These are phyloP conservation scores for Mesocentrotus franciscanus DNA, from an alignment of 53 echinoderm and acorn worm species.

Conservation along the genomic window DNA sequence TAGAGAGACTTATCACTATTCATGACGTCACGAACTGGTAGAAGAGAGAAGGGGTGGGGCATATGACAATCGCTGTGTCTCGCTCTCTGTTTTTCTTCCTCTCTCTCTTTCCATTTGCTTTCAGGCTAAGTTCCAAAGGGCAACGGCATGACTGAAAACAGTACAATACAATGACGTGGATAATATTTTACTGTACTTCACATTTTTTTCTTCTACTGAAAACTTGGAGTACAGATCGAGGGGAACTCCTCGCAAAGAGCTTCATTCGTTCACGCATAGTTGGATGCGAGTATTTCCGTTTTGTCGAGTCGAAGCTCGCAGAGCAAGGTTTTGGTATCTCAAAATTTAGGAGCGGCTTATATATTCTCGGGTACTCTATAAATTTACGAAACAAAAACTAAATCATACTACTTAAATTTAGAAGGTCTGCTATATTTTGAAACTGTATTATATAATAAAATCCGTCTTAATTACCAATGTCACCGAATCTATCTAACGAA, in stretches of 20 bases:
- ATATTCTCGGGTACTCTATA: neutral
- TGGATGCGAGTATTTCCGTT: conserved; percentile 45
- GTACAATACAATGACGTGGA: neutral
- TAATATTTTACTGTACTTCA: neutral
- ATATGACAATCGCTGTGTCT: neutral
- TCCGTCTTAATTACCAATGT: neutral
- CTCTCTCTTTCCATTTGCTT: conserved; percentile 16
- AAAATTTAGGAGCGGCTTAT: neutral
- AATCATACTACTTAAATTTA: neutral
- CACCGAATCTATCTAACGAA: neutral
- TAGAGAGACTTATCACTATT: neutral
- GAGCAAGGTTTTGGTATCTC: neutral
- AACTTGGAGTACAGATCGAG: neutral
- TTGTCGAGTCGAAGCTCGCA: neutral
- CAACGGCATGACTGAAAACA: conserved; percentile 33
- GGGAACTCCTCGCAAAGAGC: neutral
- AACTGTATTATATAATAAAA: neutral
- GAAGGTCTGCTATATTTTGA: neutral
- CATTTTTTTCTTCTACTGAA: neutral
- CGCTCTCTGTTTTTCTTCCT: neutral
- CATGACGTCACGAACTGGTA: conserved; percentile 31
- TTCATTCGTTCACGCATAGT: neutral
- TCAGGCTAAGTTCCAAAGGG: conserved; percentile 24
- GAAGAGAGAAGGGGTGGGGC: conserved; percentile 19
- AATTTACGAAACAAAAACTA: conserved; percentile 23